Base-by-base conservation (phyloP, 30 jellyfish, hydroid and myxozoan genomes). In the Pseudorhiza aurosa region DNA sequence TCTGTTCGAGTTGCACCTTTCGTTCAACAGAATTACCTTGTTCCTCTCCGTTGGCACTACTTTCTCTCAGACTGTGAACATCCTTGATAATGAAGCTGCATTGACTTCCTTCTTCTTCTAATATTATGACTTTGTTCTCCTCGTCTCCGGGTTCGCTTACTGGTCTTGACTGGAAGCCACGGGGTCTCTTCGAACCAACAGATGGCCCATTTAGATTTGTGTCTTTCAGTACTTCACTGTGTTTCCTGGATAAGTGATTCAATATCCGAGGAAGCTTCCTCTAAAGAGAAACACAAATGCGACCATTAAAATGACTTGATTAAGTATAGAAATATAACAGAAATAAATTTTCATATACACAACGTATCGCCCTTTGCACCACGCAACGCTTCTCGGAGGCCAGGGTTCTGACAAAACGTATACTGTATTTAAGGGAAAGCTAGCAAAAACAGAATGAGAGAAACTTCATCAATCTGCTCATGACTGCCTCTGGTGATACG, bases 41-140 rank as follows among this genome's bases (percentile, higher is more conserved):
- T 43, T 80, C 84, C 26, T 68, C 76, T 0, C 68, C 81, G 32
- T 33, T 30, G 33, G 44, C 29, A 64, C 49, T 64, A 77, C 75
- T 65, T 22, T 80, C 91, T 49, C 91, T 44, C 5, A 80, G 69
- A 21, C 91, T 80, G 91, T 80, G 91, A 0, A 80, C 91, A 42
- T 80, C 91, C 50, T 80, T 80, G 0, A 80, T 80, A 46, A 80
- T 37, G 39, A 80, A 80, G 35, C 86, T 56, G 47, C 86, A 72
- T 29, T 72, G 86, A 24, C 30, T 72, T 36, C 74, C 85, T 25
- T 72, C 86, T 18, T 72, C 86, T 24, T 72, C 86, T 17, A 72
- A 33, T n/a, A 72, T 72, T 2, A 72, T 72, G 8, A 72, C 86
- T 53, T 72, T 72, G 42, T 55, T 72, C 68, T 72, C 86, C 35